These are phyloP conservation scores for Apis florea DNA, from an alignment of 1,140 invertebrate species.

Conservation along the genomic window DNA sequence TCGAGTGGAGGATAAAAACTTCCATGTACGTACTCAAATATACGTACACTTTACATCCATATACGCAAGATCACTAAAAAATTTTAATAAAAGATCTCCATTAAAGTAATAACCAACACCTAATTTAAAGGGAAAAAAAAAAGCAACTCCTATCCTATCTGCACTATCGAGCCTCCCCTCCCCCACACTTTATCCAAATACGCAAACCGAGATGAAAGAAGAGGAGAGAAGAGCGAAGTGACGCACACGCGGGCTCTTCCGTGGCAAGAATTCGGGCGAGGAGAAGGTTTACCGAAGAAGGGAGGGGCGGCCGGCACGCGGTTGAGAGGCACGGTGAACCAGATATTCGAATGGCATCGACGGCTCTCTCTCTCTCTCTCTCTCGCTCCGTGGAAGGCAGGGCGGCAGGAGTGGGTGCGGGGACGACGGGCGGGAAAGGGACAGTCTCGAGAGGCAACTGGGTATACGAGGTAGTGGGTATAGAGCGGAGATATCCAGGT, in stretches of 20 bases:
- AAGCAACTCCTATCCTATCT: too few relatives aligned
- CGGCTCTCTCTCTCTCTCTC: background rate
- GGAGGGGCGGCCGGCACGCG: slow-evolving; percentile 13
- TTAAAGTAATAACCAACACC: too few relatives aligned
- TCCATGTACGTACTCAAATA: too few relatives aligned
- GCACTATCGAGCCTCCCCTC: too few relatives aligned
- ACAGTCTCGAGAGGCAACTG: slow-evolving; percentile 46
- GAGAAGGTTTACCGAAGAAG: background rate
- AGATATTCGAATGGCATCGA: slow-evolving; percentile 46
- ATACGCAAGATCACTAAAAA: too few relatives aligned
- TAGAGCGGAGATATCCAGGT: slow-evolving; percentile 68
- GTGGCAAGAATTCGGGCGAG: background rate
- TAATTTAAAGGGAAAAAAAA: too few relatives aligned
- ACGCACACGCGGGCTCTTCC: background rate
- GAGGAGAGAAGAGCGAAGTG: too few relatives aligned
- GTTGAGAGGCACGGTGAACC: slow-evolving; percentile 34
- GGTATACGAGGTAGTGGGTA: slow-evolving; percentile 59
- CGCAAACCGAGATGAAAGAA: too few relatives aligned
- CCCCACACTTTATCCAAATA: too few relatives aligned
- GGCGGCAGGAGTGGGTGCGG: background rate
- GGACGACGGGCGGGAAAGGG: slow-evolving; percentile 23
- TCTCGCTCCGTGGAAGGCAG: background rate
- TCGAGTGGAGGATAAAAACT: too few relatives aligned
- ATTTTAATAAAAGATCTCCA: too few relatives aligned
- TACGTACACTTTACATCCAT: too few relatives aligned